Evolutionary conservation across 2,797 vertebrate species (phyloP), one percentile per base, ranked within the genome.

Genomic region (Artibeus jamaicensis): DNA sequence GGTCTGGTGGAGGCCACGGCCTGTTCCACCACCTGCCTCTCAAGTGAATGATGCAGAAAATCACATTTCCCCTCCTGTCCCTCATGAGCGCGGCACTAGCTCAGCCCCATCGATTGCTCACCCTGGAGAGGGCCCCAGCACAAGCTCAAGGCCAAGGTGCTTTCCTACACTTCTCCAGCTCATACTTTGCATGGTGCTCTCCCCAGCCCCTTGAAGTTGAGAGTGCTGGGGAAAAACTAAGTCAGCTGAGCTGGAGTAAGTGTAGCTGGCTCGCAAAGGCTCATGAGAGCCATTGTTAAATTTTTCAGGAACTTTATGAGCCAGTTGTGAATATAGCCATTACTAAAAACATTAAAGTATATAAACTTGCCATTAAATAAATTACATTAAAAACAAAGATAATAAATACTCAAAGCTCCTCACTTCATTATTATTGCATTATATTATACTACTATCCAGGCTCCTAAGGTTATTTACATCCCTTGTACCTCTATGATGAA

Each of bases 401-500:
- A 32, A 67, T 22, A 55, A 84, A 81, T 42, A 53, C 15, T 68
- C 62, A 78, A 62, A 79, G 59, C 21, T 14, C 78, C 77, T 42
- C 46, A 2, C 42, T 9, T 14, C 18, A 11, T 65, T 21, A 50
- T n/a, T 46, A 44, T 24, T 55, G 88, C 26, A 29, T 50, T 65
- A 9, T 6, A 2, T 70, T 19, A 50, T 42, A 1, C 22, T 16
- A 3, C 39, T 0, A 2, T 24, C 11, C 18, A 0, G 5, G 46
- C 44, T 34, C 42, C 6, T 44, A 62, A 44, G 48, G n/a, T 46
- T 6, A 24, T 44, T 26, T 8, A 29, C 1, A 39, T 18, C 18
- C 59, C 0, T 19, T 18, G 1, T n/a, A 4, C 39, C 19, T 34
- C 6, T 46, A 2, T 1, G 21, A 15, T 26, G 1, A 19, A 26